Percentiles rank a stretch among this genome's conserved stretches.
Evolutionary conservation across 2,113 vertebrate genomes (phyloP).

Genomic region (Rattus norvegicus): DNA sequence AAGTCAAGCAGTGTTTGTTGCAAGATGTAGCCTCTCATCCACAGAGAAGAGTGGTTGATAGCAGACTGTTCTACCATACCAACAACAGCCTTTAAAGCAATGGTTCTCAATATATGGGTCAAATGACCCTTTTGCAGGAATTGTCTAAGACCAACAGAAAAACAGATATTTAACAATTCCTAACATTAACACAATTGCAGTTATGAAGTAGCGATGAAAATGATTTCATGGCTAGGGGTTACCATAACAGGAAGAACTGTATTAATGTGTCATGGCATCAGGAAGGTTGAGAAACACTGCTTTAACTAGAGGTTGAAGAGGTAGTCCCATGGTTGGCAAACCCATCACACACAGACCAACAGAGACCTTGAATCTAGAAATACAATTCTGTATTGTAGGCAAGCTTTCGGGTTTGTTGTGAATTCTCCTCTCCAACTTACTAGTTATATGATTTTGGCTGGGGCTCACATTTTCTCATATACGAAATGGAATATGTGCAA

Average conservation of each 20-base stretch:
- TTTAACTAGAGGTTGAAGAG: background rate
- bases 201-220: background rate
- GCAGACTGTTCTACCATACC: background rate
- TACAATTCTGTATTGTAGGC: background rate
- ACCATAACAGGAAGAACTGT: background rate
- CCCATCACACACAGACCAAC: background rate
- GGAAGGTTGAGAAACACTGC: background rate
- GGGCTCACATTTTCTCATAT: constrained; percentile 6
- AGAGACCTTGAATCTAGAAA: background rate
- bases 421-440: background rate
- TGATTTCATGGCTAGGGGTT: too few species aligned
- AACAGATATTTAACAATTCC: background rate
- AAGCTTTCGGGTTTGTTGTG: background rate
- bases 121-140: background rate
- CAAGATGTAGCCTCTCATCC: background rate
- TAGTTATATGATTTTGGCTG: constrained; percentile 1
- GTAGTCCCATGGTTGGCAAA: background rate
- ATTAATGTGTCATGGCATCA: background rate
- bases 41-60: background rate
- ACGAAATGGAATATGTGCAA: constrained; percentile 1
- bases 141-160: background rate
- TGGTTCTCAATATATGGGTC: background rate
- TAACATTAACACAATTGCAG: background rate
- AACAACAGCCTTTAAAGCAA: background rate
- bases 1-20: background rate